phyloP scores from a whole-genome alignment of 1,140 invertebrate species.

The Leguminivora glycinivorella region DNA sequence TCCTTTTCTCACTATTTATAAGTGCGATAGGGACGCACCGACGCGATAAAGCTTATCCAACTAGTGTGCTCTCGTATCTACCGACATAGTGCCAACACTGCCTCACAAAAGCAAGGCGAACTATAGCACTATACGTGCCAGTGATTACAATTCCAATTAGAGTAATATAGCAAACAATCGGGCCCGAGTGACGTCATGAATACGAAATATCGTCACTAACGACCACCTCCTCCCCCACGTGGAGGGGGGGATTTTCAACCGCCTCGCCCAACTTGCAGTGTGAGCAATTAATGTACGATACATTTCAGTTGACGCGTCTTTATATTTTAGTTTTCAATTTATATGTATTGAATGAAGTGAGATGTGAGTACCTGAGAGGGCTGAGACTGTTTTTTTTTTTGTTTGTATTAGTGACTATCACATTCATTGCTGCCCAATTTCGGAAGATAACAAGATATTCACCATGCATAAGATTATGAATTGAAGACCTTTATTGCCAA shows the following conservation, averaged over 20 bases:
- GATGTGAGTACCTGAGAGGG: too few species aligned
- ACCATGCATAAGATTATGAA: too few species aligned
- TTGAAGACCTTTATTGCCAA: too few species aligned
- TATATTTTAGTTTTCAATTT: not conserved
- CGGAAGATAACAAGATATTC: too few species aligned
- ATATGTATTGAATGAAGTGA: too few species aligned
- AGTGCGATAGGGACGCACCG: too few species aligned
- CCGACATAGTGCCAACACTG: not conserved
- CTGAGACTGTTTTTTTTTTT: too few species aligned
- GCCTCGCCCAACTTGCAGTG: constrained; percentile 39
- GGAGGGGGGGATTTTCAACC: constrained; percentile 72
- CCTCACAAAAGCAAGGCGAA: constrained; percentile 5
- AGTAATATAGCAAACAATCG: constrained; percentile 78
- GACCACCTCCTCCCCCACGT: constrained; percentile 56
- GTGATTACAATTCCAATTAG: constrained; percentile 76
- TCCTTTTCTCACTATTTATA: too few species aligned
- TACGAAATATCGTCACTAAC: constrained; percentile 78
- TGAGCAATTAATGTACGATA: constrained; percentile 13
- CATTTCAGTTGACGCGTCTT: constrained; percentile 19
- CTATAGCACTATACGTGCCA: constrained; percentile 55
- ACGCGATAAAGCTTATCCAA: too few species aligned
- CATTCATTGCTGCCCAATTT: too few species aligned
- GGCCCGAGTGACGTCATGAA: constrained; percentile 73
- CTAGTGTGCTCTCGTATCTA: too few species aligned
- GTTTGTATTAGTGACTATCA: too few species aligned